Conservation (phyloP, 2,888 invertebrate genomes). For the Heliconius aoede region DNA sequence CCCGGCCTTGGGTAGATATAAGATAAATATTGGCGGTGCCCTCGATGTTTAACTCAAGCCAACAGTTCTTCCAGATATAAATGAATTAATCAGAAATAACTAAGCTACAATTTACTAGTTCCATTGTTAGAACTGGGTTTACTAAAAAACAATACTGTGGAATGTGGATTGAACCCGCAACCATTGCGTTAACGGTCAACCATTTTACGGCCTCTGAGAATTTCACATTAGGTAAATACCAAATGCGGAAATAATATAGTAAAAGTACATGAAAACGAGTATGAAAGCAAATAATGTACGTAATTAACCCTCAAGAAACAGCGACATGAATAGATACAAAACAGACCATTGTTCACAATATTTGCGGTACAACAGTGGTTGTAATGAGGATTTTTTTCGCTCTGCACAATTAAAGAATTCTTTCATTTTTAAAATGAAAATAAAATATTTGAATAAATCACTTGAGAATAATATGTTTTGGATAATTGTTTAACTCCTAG, state of each 20-base stretch:
- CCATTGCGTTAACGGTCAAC: not conserved
- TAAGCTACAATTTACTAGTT: not conserved
- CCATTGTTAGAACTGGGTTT: no score
- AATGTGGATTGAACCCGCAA: not conserved
- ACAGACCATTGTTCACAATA: slow-evolving; percentile 24
- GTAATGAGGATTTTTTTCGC: slow-evolving; percentile 27
- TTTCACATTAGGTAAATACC: slow-evolving; percentile 2
- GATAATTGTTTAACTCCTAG: no score
- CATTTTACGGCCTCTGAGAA: not conserved
- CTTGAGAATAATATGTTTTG: not conserved
- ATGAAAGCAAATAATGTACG: slow-evolving; percentile 22
- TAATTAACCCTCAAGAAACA: slow-evolving; percentile 27
- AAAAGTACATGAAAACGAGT: not conserved
- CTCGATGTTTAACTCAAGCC: slow-evolving; percentile 18
- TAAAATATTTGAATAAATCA: slow-evolving; percentile 3
- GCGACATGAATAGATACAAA: slow-evolving; percentile 29
- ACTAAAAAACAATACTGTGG: no score
- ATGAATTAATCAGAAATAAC: not conserved
- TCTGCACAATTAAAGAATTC: slow-evolving; percentile 25
- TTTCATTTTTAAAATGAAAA: slow-evolving; percentile 11
- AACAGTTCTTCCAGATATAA: slow-evolving; percentile 8
- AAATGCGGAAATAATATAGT: not conserved
- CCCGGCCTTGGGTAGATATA: slow-evolving; percentile 9
- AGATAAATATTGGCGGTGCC: slow-evolving; percentile 16
- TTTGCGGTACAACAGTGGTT: slow-evolving; percentile 33